Base-by-base conservation (phyloP, 1,140 invertebrate genomes). In the Leptinotarsa texana region DNA sequence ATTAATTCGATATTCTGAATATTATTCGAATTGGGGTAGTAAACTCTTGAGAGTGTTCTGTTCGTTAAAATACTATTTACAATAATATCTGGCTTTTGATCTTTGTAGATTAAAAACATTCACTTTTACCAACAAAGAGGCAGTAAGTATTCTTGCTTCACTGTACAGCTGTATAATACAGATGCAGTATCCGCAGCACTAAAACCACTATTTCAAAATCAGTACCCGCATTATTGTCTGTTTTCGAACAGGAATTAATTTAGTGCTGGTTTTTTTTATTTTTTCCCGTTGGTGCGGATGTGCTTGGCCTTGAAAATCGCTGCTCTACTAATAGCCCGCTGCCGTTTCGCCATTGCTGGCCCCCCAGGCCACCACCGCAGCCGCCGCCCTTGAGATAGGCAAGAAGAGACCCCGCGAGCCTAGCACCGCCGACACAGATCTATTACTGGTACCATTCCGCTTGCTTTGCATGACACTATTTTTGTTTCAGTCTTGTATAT, bases 341-440 rank as follows among this genome's bases (percentile, higher is more conserved):
- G 82, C 84, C 78, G 83, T 84, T 80, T 85, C 84, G 82, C 83
- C 84, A 80, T 88, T 90, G 82, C 88, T 88, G 85, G 77, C 80
- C 51, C 73, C 75, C 67, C 75, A 73, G 47, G 75, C 85, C 80
- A 78, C 86, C 80, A 84, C 85, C 79, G 87, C 87, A 79, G 85
- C 87, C 77, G 85, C 86, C 80, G 89, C 90, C 86, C 88, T 90
- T 86, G 91, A 92, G 89, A 90, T 93, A 87, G 93, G 93, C 90
- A 94, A 95, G 93, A 95, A 95, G 91, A 91, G 92, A 88, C 89
- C 91, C 88, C 91, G 92, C 88, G 92, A 93, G 88, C 90, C 91
- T 89, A 90, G 88, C 86, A 83, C 84, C 80, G 83, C 84, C 80
- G 84, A 91, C 87, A 93, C 93, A 88, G 94, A 95, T 90, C 89